Percentiles rank a stretch among this genome's conserved stretches.
These are phyloP conservation scores for Marasmarcha lunaedactyla DNA, from an alignment of 2,888 invertebrate species.

Conservation along the genomic window DNA sequence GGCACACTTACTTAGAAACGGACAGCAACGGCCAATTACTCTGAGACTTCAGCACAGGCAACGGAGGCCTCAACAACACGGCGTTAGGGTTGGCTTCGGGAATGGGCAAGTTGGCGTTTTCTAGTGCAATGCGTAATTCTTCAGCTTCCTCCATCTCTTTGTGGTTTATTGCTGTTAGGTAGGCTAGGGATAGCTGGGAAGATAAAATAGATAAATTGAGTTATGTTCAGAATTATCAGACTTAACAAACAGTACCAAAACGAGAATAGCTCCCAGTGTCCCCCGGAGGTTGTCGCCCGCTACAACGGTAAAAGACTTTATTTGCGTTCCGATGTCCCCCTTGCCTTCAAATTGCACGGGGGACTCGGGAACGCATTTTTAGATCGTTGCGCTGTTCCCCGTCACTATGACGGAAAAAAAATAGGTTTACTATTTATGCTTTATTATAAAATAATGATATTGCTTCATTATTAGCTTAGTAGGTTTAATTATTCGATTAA, in stretches of 20 bases:
- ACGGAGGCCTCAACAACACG: conserved; percentile 84
- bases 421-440: too few species aligned
- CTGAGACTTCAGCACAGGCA: conserved; percentile 91
- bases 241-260: not conserved
- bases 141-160: conserved; percentile 86
- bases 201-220: not conserved
- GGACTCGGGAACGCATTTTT: too few species aligned
- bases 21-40: conserved; percentile 97
- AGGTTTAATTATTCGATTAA: too few species aligned
- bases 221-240: not conserved
- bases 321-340: too few species aligned
- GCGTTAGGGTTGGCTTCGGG: conserved; percentile 84
- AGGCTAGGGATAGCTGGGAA: conserved; percentile 82
- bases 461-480: too few species aligned
- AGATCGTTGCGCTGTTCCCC: too few species aligned
- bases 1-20: conserved; percentile 78
- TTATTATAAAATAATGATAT: too few species aligned
- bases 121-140: conserved; percentile 74
- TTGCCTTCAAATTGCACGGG: too few species aligned
- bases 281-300: too few species aligned
- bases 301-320: too few species aligned
- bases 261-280: too few species aligned
- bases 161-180: conserved; percentile 94
- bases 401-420: too few species aligned
- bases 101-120: conserved; percentile 70